Base-by-base conservation (phyloP, 1,140 invertebrate species). In the Steinernema khuongi region DNA sequence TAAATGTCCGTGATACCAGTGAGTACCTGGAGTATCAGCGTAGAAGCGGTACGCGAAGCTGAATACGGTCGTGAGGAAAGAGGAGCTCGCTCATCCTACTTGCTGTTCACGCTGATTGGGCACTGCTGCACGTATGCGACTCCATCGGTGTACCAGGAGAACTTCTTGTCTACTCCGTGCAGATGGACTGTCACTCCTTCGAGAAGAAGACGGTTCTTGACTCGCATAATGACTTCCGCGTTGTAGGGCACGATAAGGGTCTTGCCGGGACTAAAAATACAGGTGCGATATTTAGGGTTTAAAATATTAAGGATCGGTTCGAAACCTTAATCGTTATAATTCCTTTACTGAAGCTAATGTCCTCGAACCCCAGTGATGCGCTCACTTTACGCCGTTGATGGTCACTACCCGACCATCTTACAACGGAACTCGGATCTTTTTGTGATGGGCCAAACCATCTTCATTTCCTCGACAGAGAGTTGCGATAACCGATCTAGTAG, bases 21-120 rank as follows among this genome's bases (percentile, higher is more conserved):
- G 80, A 22, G 83, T 83, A 7, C 82, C 82, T n/a, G 80, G 78
- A 7, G 82, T 85, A 71, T 83, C 82, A 28, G 82, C 82, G 74
- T 85, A 81, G 71, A 83, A 83, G 1, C 83, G 75, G 69, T 83
- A 83, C n/a, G 77, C 77, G 31, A 73, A 79, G 67, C 79, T 82
- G 50, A 11, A 81, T 50, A 7, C 14, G 11, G 17, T 79, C 30
- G 1, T 1, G 30, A 32, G 1, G 1, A n/a, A 28, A n/a, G 14
- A 14, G 17, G n/a, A 26, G 1, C 17, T 36, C 0, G 70, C 30
- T n/a, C 18, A 76, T 31, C 77, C n/a, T 31, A 80, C 71, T 78
- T 76, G 67, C 71, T 71, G 18, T 74, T 71, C 4, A 68, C 71
- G 29, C 71, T 67, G 73, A 81, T 78, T 1, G 79, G 79, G 71